These are phyloP conservation scores for Scolopax bukidnonensis DNA, from an alignment of 2,797 vertebrate genomes.

Conservation along the genomic window DNA sequence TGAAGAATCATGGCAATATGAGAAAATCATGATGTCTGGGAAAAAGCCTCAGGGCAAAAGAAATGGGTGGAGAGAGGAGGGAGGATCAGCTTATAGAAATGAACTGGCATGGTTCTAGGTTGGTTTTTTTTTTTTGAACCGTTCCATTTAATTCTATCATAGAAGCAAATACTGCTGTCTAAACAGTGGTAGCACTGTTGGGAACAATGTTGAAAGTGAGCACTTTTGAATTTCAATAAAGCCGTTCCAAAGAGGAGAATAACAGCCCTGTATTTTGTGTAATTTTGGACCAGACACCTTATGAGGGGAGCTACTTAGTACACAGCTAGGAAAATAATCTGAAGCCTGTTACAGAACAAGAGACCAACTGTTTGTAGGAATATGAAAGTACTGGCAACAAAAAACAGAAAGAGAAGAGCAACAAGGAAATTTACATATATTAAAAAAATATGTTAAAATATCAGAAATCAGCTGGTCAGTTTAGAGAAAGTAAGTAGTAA, in stretches of 20 bases:
- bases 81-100: neutral
- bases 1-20: neutral
- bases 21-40: neutral
- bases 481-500: neutral
- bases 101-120: neutral
- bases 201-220: neutral
- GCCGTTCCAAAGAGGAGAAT: neutral
- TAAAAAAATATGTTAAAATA: neutral
- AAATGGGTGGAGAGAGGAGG: neutral
- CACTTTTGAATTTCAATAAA: neutral
- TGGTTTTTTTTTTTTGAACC: neutral
- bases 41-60: slow-evolving; percentile 19
- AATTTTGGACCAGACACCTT: neutral
- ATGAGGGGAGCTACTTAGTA: neutral
- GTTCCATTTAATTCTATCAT: neutral
- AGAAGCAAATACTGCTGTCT: neutral
- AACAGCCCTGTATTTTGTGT: neutral
- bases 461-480: neutral
- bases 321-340: neutral
- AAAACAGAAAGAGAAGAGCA: neutral
- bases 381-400: neutral
- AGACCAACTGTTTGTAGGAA: neutral
- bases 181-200: slow-evolving; percentile 6
- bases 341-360: neutral
- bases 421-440: neutral